phyloP scores from a whole-genome alignment of 2,113 vertebrate genomes.

The Picathartes gymnocephalus region DNA sequence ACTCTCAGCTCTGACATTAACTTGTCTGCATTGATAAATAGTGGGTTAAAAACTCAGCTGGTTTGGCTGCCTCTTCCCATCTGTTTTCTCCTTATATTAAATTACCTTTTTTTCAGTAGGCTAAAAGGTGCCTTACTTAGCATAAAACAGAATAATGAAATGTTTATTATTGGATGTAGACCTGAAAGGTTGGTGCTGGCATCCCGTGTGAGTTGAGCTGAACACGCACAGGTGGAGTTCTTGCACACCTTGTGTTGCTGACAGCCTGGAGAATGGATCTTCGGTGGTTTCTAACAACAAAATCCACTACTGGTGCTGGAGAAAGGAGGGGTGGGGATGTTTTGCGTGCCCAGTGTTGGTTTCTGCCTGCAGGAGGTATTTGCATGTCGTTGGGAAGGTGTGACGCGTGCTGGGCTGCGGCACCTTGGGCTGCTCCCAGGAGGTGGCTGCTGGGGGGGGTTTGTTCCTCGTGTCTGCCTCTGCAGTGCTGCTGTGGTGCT shows the following conservation, averaged over 20 bases:
- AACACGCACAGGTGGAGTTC: fast-evolving
- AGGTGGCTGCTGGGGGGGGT: not conserved
- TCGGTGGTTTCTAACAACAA: not conserved
- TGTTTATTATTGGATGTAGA: not conserved
- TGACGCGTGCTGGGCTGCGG: not conserved
- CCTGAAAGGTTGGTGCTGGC: not conserved
- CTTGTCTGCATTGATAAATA: not conserved
- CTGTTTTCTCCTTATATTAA: not conserved
- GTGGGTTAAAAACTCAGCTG: not conserved
- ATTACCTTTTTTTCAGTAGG: not conserved
- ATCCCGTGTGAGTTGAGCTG: not conserved
- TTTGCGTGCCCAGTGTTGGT: not conserved
- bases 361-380: not conserved
- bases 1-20: not conserved
- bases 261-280: not conserved
- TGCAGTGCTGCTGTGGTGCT: not conserved
- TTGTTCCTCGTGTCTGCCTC: not conserved
- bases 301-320: fast-evolving
- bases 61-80: not conserved
- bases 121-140: not conserved
- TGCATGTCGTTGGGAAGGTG: fast-evolving
- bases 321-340: fast-evolving
- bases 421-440: not conserved
- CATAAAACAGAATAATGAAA: not conserved
- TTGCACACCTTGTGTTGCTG: not conserved